phyloP scores from a whole-genome alignment of 2,888 invertebrate genomes.

The Pogonocherus hispidulus region DNA sequence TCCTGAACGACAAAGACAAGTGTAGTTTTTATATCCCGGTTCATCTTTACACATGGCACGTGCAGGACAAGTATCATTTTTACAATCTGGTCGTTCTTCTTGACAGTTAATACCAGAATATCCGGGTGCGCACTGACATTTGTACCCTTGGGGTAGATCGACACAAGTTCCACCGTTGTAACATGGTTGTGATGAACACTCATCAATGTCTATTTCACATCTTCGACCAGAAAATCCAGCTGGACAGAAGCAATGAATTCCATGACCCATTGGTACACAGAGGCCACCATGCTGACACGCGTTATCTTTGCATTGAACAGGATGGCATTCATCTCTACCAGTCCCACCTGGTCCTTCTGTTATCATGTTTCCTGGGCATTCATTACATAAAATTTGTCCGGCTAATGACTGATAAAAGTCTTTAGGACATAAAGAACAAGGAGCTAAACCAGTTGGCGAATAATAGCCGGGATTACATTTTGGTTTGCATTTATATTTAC shows the following conservation, averaged over 20 bases:
- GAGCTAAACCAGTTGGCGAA: constrained; percentile 92
- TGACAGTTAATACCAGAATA: constrained; percentile 96
- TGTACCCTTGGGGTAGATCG: constrained; percentile 92
- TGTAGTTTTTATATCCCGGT: constrained; percentile 89
- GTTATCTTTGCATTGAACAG: constrained; percentile 88
- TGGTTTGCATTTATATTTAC: constrained; percentile 85
- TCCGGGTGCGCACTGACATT: constrained; percentile 88
- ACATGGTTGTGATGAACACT: constrained; percentile 94
- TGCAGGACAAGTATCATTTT: constrained; percentile 92
- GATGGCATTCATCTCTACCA: constrained; percentile 88
- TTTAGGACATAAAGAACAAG: constrained; percentile 92
- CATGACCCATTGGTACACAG: constrained; percentile 89
- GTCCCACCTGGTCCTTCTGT: constrained; percentile 86
- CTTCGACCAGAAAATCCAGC: constrained; percentile 79
- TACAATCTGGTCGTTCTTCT: constrained; percentile 91
- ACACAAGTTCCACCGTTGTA: constrained; percentile 93
- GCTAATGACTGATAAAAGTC: constrained; percentile 92
- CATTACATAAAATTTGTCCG: constrained; percentile 88
- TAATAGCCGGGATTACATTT: constrained; percentile 93
- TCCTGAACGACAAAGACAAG: constrained; percentile 94
- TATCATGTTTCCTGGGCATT: constrained; percentile 92
- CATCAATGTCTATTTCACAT: constrained; percentile 95
- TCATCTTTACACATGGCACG: constrained; percentile 98
- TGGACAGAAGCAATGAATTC: constrained; percentile 92
- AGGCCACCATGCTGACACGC: constrained; percentile 93